Evolutionary conservation across 2,888 invertebrate genomes (phyloP), one percentile per base, ranked within the genome.

Genomic region (Campaea margaritaria): DNA sequence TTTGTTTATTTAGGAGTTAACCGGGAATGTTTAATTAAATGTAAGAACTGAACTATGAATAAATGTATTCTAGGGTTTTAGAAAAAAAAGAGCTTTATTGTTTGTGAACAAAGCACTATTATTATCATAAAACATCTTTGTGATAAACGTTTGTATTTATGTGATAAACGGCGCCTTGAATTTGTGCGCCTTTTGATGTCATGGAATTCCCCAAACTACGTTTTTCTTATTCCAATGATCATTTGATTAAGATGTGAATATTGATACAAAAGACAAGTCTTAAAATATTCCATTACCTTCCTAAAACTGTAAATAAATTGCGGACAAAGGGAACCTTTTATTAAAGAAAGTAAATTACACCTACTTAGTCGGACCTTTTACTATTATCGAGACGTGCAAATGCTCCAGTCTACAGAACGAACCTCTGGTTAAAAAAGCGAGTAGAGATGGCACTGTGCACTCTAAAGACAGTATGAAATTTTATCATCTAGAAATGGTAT

Each of bases 331-430:
- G 15, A n/a, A 16, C 44, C 38, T 56, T 54, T 50, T 38, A 21
- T 38, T 45, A 15, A 49, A 59, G 39, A 47, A 61, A 56, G 36
- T 43, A 47, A 61, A 61, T 56, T 61, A 51, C 50, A 49, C 14
- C 49, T 50, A 59, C 59, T 59, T 59, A 54, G 59, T 21, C 14
- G 13, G 28, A 45, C 47, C 38, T 47, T 47, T 52, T 51, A 61
- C 60, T 47, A 60, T 46, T 41, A 55, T 56, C 51, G 44, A 51
- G 55, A 56, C 51, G 55, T 56, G 51, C 51, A 61, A 61, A 56
- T 55, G 51, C 55, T 61, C 43, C 28, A 41, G 51, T 47, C 60
- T 47, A 39, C 51, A 38, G 38, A 44, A 43, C 14, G 34, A 10
- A 28, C 16, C 15, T 42, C n/a, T 27, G 27, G 27, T 44, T 36